These are phyloP conservation scores for Aviceda subcristata DNA, from an alignment of 2,113 vertebrate genomes.

Conservation along the genomic window DNA sequence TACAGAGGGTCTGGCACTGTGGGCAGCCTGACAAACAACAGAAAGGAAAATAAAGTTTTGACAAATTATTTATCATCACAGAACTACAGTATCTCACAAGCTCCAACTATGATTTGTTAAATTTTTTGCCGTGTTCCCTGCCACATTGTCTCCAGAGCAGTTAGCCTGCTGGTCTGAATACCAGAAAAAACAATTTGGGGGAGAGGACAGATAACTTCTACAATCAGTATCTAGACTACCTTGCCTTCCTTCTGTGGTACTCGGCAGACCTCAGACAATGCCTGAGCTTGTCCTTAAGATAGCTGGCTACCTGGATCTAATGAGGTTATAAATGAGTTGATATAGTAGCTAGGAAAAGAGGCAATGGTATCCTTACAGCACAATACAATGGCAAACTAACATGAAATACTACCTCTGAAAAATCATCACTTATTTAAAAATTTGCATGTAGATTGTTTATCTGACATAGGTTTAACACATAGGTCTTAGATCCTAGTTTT, in stretches of 20 bases:
- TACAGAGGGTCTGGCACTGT: neutral
- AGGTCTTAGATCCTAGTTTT: neutral
- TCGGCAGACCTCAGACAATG: neutral
- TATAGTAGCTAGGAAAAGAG: neutral
- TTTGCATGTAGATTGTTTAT: neutral
- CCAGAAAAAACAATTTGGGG: neutral
- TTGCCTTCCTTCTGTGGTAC: neutral
- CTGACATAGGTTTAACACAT: neutral
- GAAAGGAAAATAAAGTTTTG: neutral
- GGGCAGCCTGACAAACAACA: neutral
- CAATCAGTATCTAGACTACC: neutral
- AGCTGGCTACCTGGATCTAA: neutral
- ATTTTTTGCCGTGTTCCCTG: neutral
- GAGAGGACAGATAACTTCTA: neutral
- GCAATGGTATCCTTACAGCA: neutral
- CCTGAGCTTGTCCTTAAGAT: neutral
- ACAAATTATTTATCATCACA: neutral
- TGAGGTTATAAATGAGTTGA: neutral
- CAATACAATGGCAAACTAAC: neutral
- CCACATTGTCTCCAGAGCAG: neutral
- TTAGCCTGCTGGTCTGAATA: neutral
- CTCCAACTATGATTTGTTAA: neutral
- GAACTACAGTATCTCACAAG: neutral
- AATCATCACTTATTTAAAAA: neutral
- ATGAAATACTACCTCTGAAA: neutral